phyloP scores from a whole-genome alignment of 2,888 invertebrate genomes.

The Tenthredo scrophulariae region DNA sequence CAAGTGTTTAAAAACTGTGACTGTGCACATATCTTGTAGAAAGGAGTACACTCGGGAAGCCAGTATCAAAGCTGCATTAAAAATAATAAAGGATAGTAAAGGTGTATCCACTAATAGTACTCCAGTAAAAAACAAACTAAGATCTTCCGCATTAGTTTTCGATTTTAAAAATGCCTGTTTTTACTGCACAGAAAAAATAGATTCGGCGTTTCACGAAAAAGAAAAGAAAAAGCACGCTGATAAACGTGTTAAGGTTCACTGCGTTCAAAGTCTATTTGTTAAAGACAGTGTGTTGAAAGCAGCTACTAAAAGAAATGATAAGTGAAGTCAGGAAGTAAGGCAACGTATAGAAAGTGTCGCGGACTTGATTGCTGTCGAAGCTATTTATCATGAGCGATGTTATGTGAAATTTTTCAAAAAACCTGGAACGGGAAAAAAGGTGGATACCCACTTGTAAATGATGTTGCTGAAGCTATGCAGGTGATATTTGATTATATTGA shows the following conservation, averaged over 20 bases:
- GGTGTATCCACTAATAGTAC: too few species aligned
- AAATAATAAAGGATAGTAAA: too few species aligned
- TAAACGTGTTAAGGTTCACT: slow-evolving; percentile 16
- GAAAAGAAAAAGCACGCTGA: background rate
- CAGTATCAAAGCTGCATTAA: background rate
- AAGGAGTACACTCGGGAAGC: background rate
- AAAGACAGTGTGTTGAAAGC: background rate
- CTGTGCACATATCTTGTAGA: slow-evolving; percentile 1
- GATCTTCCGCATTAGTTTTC: too few species aligned
- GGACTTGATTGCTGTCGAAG: slow-evolving; percentile 51
- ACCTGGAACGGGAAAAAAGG: slow-evolving; percentile 46
- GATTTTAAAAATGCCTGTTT: slow-evolving; percentile 21
- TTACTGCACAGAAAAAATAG: slow-evolving; percentile 19
- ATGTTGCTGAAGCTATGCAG: slow-evolving; percentile 39
- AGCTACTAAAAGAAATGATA: slow-evolving; percentile 38
- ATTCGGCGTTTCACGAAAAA: slow-evolving; percentile 14
- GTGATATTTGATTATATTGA: slow-evolving; percentile 45
- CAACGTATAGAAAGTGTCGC: slow-evolving; percentile 30
- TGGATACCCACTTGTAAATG: slow-evolving; percentile 32
- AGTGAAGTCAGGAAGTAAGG: slow-evolving; percentile 47
- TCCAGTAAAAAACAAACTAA: too few species aligned
- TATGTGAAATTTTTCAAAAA: slow-evolving; percentile 45
- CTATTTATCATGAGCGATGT: slow-evolving; percentile 48
- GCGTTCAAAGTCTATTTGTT: background rate
- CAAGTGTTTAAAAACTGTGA: background rate